These are phyloP conservation scores for Heliconius melpomene DNA, from an alignment of 1,140 invertebrate genomes.

Conservation along the genomic window DNA sequence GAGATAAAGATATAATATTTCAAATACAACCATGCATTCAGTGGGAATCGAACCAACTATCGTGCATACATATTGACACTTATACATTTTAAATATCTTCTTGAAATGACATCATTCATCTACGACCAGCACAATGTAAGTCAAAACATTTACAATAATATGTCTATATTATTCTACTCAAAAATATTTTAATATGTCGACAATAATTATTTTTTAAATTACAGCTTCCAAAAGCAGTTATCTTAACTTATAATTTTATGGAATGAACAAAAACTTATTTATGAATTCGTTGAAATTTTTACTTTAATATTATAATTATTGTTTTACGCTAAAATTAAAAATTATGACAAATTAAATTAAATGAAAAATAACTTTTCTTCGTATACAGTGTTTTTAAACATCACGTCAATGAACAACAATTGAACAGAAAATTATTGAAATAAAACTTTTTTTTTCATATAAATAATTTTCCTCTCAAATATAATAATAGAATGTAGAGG, in stretches of 20 bases:
- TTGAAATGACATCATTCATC: too few relatives aligned
- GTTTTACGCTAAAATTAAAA: neutral
- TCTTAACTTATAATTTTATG: neutral
- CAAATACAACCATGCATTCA: too few relatives aligned
- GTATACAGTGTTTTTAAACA: neutral
- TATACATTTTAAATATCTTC: too few relatives aligned
- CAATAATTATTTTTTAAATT: neutral
- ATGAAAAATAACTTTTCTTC: neutral
- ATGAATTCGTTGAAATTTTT: neutral
- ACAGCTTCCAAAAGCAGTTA: slow-evolving; percentile 4
- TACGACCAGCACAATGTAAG: too few relatives aligned
- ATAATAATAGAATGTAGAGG: too few relatives aligned
- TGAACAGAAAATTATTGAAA: too few relatives aligned
- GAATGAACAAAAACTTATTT: slow-evolving; percentile 6
- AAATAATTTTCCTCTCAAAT: too few relatives aligned
- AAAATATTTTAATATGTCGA: neutral
- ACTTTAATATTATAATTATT: neutral
- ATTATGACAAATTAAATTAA: neutral
- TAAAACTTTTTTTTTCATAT: too few relatives aligned
- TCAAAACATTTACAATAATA: neutral
- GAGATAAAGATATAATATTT: too few relatives aligned
- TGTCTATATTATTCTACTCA: neutral
- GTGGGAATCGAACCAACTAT: too few relatives aligned
- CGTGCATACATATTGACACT: too few relatives aligned
- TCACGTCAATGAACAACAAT: neutral